Percentiles rank a stretch among this genome's conserved stretches.
Evolutionary conservation across 2,113 vertebrate species (phyloP).

Genomic region (Sapajus apella): DNA sequence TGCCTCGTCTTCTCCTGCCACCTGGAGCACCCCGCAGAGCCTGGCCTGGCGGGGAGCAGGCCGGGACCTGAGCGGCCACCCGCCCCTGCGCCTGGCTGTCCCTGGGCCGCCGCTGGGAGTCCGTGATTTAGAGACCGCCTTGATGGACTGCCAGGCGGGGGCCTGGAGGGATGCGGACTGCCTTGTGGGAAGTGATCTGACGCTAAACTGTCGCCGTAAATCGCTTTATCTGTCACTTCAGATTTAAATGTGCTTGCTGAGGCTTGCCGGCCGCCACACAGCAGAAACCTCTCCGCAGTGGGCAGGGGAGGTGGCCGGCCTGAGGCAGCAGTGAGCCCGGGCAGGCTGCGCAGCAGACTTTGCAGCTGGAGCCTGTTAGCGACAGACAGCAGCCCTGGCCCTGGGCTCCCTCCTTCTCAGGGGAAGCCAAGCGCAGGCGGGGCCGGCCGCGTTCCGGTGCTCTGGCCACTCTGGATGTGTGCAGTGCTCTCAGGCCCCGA

Average conservation of each 20-base stretch:
- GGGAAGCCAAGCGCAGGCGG: neutral
- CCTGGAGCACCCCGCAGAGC: neutral
- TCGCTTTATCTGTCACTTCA: slow-evolving; percentile 78
- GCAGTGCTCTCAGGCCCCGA: neutral
- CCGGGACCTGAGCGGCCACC: neutral
- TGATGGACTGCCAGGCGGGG: slow-evolving; percentile 69
- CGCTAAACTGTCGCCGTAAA: slow-evolving; percentile 78
- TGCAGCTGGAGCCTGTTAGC: neutral
- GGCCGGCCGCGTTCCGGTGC: neutral
- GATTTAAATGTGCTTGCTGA: slow-evolving; percentile 71
- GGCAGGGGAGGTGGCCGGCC: neutral
- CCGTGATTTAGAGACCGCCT: slow-evolving; percentile 67
- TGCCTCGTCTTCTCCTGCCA: neutral
- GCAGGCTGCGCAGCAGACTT: neutral
- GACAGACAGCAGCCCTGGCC: neutral
- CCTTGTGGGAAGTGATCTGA: slow-evolving; percentile 76
- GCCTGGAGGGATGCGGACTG: slow-evolving; percentile 44
- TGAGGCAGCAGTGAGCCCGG: neutral
- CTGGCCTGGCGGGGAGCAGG: neutral
- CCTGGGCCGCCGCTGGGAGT: neutral
- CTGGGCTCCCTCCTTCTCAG: neutral
- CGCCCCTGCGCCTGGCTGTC: neutral
- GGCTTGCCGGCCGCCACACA: slow-evolving; percentile 16
- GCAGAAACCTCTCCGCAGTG: neutral
- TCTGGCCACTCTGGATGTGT: neutral